Conservation (phyloP, 2,113 vertebrate species). For the Nannospalax galili region DNA sequence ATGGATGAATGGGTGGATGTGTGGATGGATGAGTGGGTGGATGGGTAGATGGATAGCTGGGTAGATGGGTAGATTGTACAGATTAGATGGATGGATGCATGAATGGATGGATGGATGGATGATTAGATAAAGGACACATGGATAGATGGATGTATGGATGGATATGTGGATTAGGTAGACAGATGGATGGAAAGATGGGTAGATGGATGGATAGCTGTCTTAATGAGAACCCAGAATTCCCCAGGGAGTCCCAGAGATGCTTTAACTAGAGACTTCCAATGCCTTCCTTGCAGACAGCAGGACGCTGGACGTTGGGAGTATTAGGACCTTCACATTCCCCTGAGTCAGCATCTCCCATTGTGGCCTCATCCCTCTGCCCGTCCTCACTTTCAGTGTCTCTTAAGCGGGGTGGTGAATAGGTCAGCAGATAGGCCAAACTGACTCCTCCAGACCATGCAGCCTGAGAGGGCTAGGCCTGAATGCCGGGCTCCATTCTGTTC, state of each 20-base stretch:
- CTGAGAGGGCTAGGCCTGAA: background rate
- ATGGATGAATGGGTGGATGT: rapidly evolving
- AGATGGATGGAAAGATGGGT: background rate
- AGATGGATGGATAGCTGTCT: background rate
- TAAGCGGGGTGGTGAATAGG: background rate
- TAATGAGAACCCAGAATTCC: background rate
- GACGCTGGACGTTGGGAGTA: no score
- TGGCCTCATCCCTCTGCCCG: background rate
- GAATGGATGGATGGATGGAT: background rate
- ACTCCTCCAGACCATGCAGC: background rate
- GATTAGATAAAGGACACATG: no score
- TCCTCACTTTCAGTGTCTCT: background rate
- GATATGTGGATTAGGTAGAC: rapidly evolving
- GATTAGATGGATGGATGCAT: background rate
- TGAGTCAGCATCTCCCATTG: background rate
- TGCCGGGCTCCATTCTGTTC: background rate
- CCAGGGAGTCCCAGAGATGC: background rate
- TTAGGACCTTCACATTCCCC: background rate
- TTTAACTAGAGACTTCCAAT: background rate
- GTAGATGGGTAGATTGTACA: background rate
- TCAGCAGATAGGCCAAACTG: background rate
- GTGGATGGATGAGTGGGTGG: rapidly evolving
- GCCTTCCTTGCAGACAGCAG: background rate
- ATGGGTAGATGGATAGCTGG: rapidly evolving
- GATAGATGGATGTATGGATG: background rate